Base-by-base conservation (phyloP, 2,113 vertebrate genomes). In the Raphicerus campestris region DNA sequence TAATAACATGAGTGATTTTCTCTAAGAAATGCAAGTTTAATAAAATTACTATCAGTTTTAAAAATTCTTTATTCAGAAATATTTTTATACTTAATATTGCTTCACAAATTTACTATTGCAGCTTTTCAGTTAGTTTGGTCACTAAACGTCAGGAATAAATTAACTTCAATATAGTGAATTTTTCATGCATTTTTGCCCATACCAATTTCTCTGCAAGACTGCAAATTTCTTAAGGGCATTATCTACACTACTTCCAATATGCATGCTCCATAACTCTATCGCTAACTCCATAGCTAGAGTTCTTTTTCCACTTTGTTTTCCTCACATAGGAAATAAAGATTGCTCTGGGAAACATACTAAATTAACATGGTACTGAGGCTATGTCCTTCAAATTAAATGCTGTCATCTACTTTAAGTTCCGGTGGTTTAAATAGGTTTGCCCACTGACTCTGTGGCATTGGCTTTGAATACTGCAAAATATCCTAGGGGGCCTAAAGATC, bases 1-100 rank as follows among this genome's bases (percentile, higher is more conserved):
- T 47, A 93, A 49, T n/a, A 58, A 49, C 58, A 53, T 3, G 15
- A 81, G 86, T 81, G 10, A 80, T 85, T 55, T 87, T 61, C 42
- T 84, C 20, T 10, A 70, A 83, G 26, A 94, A 92, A 77, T 51
- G 30, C 0, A 32, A 1, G 77, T 81, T 90, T 91, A 87, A 91
- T 90, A 51, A 96, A 81, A 91, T 84, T 24, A 78, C 7, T 49
- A 39, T 30, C 75, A 1, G 8, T 66, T 86, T 86, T 56, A 2
- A 32, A 93, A 97, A 85, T 84, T 28, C 1, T 88, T 88, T 56
- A 30, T 75, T 92, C n/a, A 88, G 89, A 97, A 63, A 53, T 26
- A 85, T 70, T 70, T 94, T 42, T 85, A 32, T 66, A 42, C 3
- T 92, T 45, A 49, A 2, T 45, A 89, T 77, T 91, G 19, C 5